A percentile compares a stretch with the other conserved stretches of the same genome.
Evolutionary conservation across 2,888 invertebrate genomes (phyloP).

Genomic region (Acrobasis repandana): DNA sequence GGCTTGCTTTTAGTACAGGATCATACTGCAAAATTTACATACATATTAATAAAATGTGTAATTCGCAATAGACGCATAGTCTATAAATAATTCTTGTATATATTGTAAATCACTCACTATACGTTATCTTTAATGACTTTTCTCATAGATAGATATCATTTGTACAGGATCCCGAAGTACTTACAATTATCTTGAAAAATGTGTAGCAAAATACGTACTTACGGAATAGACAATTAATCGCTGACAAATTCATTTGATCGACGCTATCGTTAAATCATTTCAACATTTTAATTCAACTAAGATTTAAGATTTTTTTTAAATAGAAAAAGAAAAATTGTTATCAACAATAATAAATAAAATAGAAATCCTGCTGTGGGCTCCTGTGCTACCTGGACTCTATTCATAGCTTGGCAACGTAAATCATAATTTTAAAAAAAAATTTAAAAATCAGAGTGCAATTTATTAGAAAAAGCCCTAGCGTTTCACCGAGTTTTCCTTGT

Average conservation of each 20-base stretch:
- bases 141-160: too few species aligned
- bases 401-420: constrained; percentile 13
- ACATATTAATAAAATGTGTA: too few species aligned
- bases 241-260: too few species aligned
- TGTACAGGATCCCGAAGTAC: too few species aligned
- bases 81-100: too few species aligned
- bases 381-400: background rate
- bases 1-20: constrained; percentile 4
- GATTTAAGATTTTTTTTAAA: background rate
- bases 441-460: constrained; percentile 59
- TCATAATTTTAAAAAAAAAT: constrained; percentile 49
- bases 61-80: too few species aligned
- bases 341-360: background rate
- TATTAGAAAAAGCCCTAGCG: constrained; percentile 61
- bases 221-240: too few species aligned
- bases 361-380: background rate
- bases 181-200: too few species aligned
- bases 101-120: too few species aligned
- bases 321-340: background rate
- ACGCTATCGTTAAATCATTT: too few species aligned
- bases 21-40: background rate
- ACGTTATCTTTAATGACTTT: too few species aligned
- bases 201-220: too few species aligned
- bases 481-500: constrained; percentile 66
- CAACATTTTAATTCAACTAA: background rate